A percentile compares a stretch with the other conserved stretches of the same genome.
phyloP scores from a whole-genome alignment of 2,113 vertebrate species.

The Elaphurus davidianus region DNA sequence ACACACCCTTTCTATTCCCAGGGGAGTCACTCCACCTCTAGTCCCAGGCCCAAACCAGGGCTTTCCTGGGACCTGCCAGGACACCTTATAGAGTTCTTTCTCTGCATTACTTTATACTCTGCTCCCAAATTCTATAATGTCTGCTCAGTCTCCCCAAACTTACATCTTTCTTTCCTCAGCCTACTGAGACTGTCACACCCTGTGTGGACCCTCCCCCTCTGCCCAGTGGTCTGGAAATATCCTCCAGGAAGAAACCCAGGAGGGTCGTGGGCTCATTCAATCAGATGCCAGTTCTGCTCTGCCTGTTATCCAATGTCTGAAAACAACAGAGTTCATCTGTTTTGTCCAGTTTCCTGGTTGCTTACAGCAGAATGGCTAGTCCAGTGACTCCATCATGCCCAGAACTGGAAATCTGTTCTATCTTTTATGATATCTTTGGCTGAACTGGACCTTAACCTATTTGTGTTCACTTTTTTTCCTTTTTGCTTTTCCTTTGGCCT shows the following conservation, averaged over 20 bases:
- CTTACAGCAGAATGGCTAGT: background rate
- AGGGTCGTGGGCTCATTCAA: accelerated
- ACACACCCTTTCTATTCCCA: background rate
- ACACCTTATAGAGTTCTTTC: background rate
- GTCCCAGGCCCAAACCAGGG: background rate
- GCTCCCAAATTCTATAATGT: background rate
- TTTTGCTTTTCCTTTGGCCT: background rate
- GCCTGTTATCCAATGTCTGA: background rate
- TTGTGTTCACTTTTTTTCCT: background rate
- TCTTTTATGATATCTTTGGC: background rate
- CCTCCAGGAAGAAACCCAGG: background rate
- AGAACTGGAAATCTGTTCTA: background rate
- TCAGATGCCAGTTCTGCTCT: background rate
- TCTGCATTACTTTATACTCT: background rate
- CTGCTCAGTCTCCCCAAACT: background rate
- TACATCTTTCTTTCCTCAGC: background rate
- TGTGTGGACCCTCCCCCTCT: background rate
- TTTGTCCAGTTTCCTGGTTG: background rate
- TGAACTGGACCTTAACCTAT: background rate
- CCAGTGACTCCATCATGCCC: background rate
- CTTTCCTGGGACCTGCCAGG: background rate
- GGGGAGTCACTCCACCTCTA: background rate
- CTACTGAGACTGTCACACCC: background rate
- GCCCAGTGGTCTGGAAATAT: background rate
- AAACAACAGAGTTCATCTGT: background rate